Percentiles rank a stretch among this genome's conserved stretches.
These are phyloP conservation scores for Caloenas nicobarica DNA, from an alignment of 2,113 vertebrate genomes.

Conservation along the genomic window DNA sequence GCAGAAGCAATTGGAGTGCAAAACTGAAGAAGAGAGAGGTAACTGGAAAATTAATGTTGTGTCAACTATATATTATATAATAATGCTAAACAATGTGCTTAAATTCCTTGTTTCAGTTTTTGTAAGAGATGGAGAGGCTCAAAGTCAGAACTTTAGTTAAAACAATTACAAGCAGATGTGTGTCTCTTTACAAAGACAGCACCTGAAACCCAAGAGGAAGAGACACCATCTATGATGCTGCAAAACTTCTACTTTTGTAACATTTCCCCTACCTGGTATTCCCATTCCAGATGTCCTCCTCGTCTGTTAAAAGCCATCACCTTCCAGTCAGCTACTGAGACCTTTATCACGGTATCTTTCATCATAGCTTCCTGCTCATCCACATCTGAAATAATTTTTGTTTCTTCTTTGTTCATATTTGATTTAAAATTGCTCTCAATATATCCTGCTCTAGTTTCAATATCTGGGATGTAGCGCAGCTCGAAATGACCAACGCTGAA, in stretches of 20 bases:
- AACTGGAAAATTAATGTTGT: neutral
- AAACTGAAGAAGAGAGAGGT: slow-evolving; percentile 78
- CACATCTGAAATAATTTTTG: slow-evolving; percentile 86
- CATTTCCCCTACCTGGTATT: slow-evolving; percentile 85
- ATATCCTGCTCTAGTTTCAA: slow-evolving; percentile 83
- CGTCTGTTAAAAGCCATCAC: slow-evolving; percentile 92
- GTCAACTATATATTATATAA: neutral
- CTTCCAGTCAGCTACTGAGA: slow-evolving; percentile 96
- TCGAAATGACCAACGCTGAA: slow-evolving; percentile 98
- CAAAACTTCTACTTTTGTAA: neutral
- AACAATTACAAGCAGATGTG: neutral
- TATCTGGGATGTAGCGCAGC: slow-evolving; percentile 88
- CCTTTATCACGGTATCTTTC: slow-evolving; percentile 91
- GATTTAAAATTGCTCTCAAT: slow-evolving; percentile 86
- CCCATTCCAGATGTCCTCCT: slow-evolving; percentile 91
- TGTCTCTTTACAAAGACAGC: neutral
- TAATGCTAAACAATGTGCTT: neutral
- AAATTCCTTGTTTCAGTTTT: neutral
- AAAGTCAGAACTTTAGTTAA: neutral
- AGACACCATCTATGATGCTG: neutral
- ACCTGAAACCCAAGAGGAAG: neutral
- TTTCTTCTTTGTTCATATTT: slow-evolving; percentile 77
- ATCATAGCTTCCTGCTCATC: slow-evolving; percentile 80
- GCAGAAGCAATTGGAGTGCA: slow-evolving; percentile 96
- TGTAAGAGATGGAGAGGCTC: neutral